Evolutionary conservation across 2,113 vertebrate genomes (phyloP), one percentile per base, ranked within the genome.

Genomic region (Himantopus leucocephalus): DNA sequence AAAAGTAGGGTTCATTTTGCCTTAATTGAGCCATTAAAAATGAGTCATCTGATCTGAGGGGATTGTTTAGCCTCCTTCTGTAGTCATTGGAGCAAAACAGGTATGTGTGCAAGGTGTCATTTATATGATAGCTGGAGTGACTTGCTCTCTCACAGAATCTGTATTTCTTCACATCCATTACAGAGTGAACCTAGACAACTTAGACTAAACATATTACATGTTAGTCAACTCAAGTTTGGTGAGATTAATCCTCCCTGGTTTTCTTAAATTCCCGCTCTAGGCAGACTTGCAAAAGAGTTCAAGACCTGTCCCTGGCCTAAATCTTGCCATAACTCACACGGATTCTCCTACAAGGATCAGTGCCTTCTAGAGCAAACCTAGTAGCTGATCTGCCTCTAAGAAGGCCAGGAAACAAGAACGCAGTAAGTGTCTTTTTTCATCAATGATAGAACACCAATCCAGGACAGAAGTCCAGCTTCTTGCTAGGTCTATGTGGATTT

Each of bases 61-160:
- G 16, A 23, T 64, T 55, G 14, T 64, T 92, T 73, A 68, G 4
- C 8, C 5, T 76, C 14, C 14, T 83, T 79, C 39, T 63, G 1
- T 27, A 67, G 15, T 79, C 32, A 24, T 20, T 62, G 35, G 30
- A 72, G 19, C 3, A 91, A 66, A 70, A 66, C 75, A 82, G 12
- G 13, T 58, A 35, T 6, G 7, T 59, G 26, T 39, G 11, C 27
- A 64, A 55, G 34, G n/a, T 67, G 71, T 23, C 0, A 0, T 58
- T 92, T 73, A 30, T 22, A 22, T 3, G 1, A 34, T 7, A 71
- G 14, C 14, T 96, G 63, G 14, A 39, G 29, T 52, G 29, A 66
- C 32, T 60, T 85, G 29, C 24, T 62, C 8, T 81, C 37, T 74
- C 68, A 56, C 19, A 58, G 32, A 45, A 22, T 34, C 6, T 35